Conservation (phyloP, 2,888 invertebrate genomes). For the Scaptomyza polygonia region DNA sequence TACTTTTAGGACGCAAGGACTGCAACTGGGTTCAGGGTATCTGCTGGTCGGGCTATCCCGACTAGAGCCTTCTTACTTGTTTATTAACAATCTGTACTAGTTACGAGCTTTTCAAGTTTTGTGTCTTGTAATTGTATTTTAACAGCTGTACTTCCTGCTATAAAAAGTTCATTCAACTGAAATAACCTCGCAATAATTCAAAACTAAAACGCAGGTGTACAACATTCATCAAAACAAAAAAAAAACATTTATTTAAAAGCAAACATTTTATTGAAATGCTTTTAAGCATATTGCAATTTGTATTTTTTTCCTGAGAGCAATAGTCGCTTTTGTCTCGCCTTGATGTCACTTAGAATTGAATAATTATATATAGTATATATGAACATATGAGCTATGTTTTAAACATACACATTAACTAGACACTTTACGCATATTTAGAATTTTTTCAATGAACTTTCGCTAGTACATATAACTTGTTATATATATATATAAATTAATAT, state of each 20-base stretch:
- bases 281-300: constrained; percentile 40
- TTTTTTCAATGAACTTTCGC: constrained; percentile 40
- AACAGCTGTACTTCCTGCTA: constrained; percentile 45
- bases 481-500: constrained; percentile 11
- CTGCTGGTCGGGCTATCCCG: too few relatives aligned
- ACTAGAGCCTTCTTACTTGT: too few relatives aligned
- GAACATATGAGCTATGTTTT: constrained; percentile 44
- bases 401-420: constrained; percentile 35
- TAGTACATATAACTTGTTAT: not conserved
- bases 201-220: constrained; percentile 18
- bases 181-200: constrained; percentile 42
- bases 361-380: constrained; percentile 15
- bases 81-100: not conserved
- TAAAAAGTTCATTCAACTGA: constrained; percentile 58
- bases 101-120: constrained; percentile 15
- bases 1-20: too few relatives aligned
- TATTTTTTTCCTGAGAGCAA: constrained; percentile 47
- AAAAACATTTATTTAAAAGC: not conserved
- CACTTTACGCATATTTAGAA: constrained; percentile 46
- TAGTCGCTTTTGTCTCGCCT: constrained; percentile 63
- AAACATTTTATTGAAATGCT: constrained; percentile 15
- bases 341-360: constrained; percentile 21
- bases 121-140: not conserved
- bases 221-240: constrained; percentile 26
- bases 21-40: too few relatives aligned